phyloP scores from a whole-genome alignment of 2,888 invertebrate species.

The Pseudococcus jackbeardsleyi region DNA sequence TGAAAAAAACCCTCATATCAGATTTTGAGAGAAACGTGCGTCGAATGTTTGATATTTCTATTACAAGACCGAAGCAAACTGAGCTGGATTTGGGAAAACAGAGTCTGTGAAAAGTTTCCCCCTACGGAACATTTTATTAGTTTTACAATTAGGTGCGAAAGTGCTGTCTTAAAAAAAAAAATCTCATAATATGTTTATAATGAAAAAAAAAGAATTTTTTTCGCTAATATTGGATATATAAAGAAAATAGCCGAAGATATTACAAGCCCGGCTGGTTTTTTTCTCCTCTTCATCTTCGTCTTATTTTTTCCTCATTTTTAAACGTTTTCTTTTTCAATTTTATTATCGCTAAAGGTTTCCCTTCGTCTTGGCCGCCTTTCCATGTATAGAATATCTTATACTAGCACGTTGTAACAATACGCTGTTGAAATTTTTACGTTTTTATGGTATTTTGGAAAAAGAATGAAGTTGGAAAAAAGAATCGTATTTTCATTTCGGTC shows the following conservation, averaged over 20 bases:
- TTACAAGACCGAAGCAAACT: not conserved
- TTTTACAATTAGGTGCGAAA: constrained; percentile 35
- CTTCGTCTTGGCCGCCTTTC: not conserved
- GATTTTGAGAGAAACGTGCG: not conserved
- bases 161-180: too few relatives aligned
- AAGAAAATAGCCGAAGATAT: not conserved
- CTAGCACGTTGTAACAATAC: not conserved
- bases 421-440: not conserved
- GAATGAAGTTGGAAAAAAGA: not conserved
- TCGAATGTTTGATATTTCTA: not conserved
- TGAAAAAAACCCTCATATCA: not conserved
- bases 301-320: constrained; percentile 1
- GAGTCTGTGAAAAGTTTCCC: not conserved
- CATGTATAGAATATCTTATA: not conserved
- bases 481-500: constrained; percentile 4
- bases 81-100: not conserved
- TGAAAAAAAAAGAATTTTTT: not conserved
- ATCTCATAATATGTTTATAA: not conserved
- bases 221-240: not conserved
- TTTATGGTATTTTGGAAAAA: not conserved
- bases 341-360: constrained; percentile 1
- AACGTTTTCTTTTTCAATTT: constrained; percentile 23
- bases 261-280: not conserved
- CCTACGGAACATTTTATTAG: not conserved
- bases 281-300: not conserved